Conservation (phyloP, 2,888 invertebrate species). For the Athalia rosae region DNA sequence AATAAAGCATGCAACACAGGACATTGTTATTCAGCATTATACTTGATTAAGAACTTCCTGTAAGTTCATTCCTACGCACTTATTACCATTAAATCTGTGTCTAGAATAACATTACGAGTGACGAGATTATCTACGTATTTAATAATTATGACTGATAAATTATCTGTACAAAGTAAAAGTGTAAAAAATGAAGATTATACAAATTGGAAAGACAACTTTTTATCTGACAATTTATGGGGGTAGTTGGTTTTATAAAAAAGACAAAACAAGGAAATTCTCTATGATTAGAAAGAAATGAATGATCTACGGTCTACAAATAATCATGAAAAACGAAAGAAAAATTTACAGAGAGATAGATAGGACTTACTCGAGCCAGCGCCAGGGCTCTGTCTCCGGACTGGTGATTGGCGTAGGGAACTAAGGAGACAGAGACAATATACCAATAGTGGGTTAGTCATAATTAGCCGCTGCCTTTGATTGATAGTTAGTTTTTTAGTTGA, state of each 20-base stretch:
- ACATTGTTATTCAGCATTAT: conserved; percentile 26
- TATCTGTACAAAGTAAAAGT: background rate
- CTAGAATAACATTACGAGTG: conserved; percentile 2
- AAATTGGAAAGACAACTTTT: background rate
- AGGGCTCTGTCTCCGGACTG: conserved; percentile 91
- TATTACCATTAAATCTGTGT: conserved; percentile 25
- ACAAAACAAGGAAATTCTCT: background rate
- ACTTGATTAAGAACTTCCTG: conserved; percentile 41
- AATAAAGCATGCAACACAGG: conserved; percentile 24
- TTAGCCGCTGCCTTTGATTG: conserved; percentile 43
- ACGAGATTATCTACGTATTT: no score
- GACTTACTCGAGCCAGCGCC: conserved; percentile 93
- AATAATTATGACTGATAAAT: background rate
- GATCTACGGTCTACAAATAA: conserved; percentile 30
- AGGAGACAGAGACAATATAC: conserved; percentile 73
- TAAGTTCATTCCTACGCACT: background rate
- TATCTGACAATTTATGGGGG: background rate
- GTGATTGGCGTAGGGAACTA: conserved; percentile 93
- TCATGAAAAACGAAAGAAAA: conserved; percentile 39
- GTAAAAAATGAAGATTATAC: background rate
- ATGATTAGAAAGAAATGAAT: conserved; percentile 1
- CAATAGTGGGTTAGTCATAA: conserved; percentile 48
- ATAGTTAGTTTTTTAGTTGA: conserved; percentile 11
- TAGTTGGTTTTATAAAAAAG: background rate
- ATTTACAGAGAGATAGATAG: conserved; percentile 43